Conservation (phyloP, 2,797 vertebrate species). For the Amblyopsis hoosieri region DNA sequence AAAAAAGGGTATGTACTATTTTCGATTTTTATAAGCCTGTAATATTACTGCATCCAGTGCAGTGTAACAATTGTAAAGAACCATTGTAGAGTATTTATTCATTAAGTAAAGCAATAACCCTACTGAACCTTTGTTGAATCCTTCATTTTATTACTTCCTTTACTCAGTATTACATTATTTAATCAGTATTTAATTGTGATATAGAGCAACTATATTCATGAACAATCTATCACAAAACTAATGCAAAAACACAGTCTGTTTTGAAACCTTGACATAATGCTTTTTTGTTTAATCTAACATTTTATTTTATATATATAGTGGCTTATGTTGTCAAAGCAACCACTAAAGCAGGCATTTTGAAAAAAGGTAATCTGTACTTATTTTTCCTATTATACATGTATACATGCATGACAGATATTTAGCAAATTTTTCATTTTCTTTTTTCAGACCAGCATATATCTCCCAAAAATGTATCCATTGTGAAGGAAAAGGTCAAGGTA, state of each 20-base stretch:
- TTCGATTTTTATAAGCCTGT: not conserved
- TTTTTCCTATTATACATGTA: not conserved
- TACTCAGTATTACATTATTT: too few relatives aligned
- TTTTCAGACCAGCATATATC: constrained; percentile 27
- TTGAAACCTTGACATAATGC: not conserved
- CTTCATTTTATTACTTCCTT: too few relatives aligned
- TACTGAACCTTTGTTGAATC: too few relatives aligned
- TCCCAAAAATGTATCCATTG: constrained; percentile 49
- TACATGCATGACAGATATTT: not conserved
- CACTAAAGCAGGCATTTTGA: constrained; percentile 37
- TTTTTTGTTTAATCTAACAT: constrained; percentile 1
- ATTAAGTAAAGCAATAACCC: not conserved
- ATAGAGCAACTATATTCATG: too few relatives aligned
- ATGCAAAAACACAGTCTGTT: too few relatives aligned
- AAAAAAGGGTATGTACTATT: constrained; percentile 9
- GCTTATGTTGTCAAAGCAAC: constrained; percentile 47
- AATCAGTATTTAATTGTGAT: too few relatives aligned
- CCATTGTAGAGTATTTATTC: too few relatives aligned
- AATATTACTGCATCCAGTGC: not conserved
- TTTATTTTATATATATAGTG: constrained; percentile 39
- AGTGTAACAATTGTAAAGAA: too few relatives aligned
- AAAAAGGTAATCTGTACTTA: constrained; percentile 49
- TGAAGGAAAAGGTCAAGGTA: constrained; percentile 50
- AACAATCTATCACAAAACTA: too few relatives aligned
- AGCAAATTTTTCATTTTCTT: constrained; percentile 8